Conservation (phyloP, 2,797 vertebrate species). For the Rhyacichthys aspro region DNA sequence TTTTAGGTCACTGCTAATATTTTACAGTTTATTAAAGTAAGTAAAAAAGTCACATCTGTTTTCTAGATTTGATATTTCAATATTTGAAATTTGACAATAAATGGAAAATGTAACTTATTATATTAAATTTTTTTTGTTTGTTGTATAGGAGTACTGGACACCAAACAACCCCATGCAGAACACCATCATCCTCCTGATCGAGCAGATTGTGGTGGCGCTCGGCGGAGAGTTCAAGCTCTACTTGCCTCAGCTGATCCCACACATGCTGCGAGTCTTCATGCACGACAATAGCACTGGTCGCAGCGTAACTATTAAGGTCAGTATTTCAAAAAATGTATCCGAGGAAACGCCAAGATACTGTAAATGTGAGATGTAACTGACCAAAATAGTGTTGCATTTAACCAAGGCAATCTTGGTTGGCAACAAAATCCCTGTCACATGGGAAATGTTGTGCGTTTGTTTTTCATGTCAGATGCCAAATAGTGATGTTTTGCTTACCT, state of each 20-base stretch:
- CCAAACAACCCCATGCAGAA: slow-evolving; percentile 99
- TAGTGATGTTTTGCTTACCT: too few relatives aligned
- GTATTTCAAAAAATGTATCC: slow-evolving; percentile 2
- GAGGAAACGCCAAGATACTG: too few relatives aligned
- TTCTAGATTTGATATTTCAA: slow-evolving; percentile 4
- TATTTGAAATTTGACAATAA: too few relatives aligned
- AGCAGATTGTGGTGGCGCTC: slow-evolving; percentile 96
- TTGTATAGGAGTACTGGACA: slow-evolving; percentile 94
- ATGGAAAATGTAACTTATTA: neutral
- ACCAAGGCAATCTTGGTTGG: too few relatives aligned
- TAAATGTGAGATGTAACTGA: too few relatives aligned
- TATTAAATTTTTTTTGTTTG: slow-evolving; percentile 13
- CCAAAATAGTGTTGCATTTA: too few relatives aligned
- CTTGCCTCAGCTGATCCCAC: slow-evolving; percentile 96
- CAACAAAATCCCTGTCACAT: too few relatives aligned
- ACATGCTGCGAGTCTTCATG: slow-evolving; percentile 99
- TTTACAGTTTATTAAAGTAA: neutral
- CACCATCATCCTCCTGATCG: slow-evolving; percentile 97
- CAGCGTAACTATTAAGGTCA: slow-evolving; percentile 95
- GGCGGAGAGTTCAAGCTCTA: slow-evolving; percentile 99
- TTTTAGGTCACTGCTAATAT: slow-evolving; percentile 40
- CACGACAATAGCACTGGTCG: slow-evolving; percentile 94
- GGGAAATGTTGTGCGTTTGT: too few relatives aligned
- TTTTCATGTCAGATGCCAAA: too few relatives aligned
- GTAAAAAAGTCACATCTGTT: slow-evolving; percentile 11